Evolutionary conservation across 2,113 vertebrate species (phyloP), one percentile per base, ranked within the genome.

Genomic region (Noturus placidus): DNA sequence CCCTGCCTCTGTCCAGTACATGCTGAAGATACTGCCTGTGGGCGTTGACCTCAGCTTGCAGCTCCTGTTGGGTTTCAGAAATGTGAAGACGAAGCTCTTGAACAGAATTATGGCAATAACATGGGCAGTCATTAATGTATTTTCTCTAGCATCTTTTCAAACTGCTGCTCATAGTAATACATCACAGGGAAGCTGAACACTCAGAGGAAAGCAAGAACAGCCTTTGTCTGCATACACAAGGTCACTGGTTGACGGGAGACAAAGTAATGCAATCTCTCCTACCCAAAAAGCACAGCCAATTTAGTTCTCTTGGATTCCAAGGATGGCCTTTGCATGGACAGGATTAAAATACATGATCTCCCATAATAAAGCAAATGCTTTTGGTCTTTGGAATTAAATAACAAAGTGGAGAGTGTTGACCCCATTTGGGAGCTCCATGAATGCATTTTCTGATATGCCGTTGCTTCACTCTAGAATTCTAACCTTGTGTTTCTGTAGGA

Each of bases 401-500:
- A 70, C 33, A 70, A 70, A 35, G 30, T 33, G 30, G 17, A 70
- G 17, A 70, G 33, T 74, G 35, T 25, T 25, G 35, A 9, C 25
- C 70, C 27, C 11, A n/a, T 33, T 57, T 56, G 4, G 30, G 7
- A 57, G 52, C 17, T 57, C 20, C 30, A 59, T 59, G 10, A 38
- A 59, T 25, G 19, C 19, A 10, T 33, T 80, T 81, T 59, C 4
- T 81, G 3, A 30, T 59, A 5, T 38, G 19, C 1, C 10, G 38
- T 11, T 80, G 4, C 3, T 35, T 25, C 17, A 77, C 42, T 56
- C 38, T 52, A n/a, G 19, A 33, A 82, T 56, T 63, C 27, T 93
- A 46, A 97, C 97, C 97, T 96, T 95, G 89, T 97, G 97, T 86
- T 97, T 97, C 86, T 93, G 93, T 90, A 94, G 42, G 77, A 97